Conservation (phyloP, 2,888 invertebrate genomes). For the Magallana nippona region DNA sequence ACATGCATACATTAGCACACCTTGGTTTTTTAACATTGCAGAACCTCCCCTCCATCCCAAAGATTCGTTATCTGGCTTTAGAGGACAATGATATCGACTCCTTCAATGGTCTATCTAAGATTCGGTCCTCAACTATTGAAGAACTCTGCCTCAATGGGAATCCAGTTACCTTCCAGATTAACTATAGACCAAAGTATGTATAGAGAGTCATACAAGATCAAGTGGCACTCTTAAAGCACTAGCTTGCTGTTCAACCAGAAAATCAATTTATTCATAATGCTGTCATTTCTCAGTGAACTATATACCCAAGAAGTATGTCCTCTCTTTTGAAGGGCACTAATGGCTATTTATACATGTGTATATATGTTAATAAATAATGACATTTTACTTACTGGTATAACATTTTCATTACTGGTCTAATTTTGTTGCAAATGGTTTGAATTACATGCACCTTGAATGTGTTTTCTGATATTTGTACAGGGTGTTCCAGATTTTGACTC, state of each 20-base stretch:
- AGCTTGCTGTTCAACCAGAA: too few species aligned
- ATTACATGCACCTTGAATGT: background rate
- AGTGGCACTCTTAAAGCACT: too few species aligned
- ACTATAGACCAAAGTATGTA: constrained; percentile 73
- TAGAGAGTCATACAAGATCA: background rate
- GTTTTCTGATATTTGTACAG: constrained; percentile 53
- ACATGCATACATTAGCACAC: background rate
- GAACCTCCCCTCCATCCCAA: constrained; percentile 70
- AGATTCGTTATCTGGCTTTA: constrained; percentile 60
- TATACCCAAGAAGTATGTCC: too few species aligned
- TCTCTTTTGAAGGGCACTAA: too few species aligned
- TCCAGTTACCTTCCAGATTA: constrained; percentile 69
- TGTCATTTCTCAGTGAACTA: too few species aligned
- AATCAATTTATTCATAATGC: too few species aligned
- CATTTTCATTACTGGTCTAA: too few species aligned
- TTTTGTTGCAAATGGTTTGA: too few species aligned
- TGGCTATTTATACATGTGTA: too few species aligned
- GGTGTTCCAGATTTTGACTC: constrained; percentile 63
- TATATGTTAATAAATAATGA: too few species aligned
- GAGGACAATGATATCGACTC: constrained; percentile 66
- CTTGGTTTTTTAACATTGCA: constrained; percentile 48
- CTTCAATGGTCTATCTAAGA: constrained; percentile 62
- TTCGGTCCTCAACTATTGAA: constrained; percentile 61
- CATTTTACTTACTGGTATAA: too few species aligned
- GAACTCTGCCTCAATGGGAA: constrained; percentile 70